Evolutionary conservation across 2,888 invertebrate species (phyloP).

Genomic region (Drosophila kanekoi): DNA sequence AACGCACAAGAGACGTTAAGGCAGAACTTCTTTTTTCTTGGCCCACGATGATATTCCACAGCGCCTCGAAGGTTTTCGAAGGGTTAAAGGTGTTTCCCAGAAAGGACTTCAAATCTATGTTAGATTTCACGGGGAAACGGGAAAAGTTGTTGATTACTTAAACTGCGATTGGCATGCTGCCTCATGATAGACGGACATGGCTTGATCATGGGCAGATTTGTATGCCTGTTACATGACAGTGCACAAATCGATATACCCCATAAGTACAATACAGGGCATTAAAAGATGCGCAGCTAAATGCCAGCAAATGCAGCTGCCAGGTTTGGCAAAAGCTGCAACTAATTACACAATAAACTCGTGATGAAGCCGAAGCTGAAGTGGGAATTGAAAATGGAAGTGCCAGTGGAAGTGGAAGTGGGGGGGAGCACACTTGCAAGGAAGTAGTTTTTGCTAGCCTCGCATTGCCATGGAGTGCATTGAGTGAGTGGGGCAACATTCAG

Average conservation of each 20-base stretch:
- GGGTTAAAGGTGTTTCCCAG: no score
- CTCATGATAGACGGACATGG: no score
- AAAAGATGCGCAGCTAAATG: slow-evolving; percentile 37
- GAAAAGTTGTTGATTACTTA: no score
- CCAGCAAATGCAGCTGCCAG: slow-evolving; percentile 28
- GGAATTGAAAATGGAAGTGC: slow-evolving; percentile 33
- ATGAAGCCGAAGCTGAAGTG: slow-evolving; percentile 22
- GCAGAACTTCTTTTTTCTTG: no score
- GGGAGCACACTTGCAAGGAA: slow-evolving; percentile 29
- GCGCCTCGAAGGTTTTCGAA: no score
- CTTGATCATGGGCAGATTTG: no score
- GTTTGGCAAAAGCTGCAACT: slow-evolving; percentile 29
- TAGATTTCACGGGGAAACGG: no score
- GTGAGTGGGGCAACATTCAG: slow-evolving; percentile 20
- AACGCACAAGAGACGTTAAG: no score
- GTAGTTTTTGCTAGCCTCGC: slow-evolving; percentile 4
- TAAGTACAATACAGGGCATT: not conserved
- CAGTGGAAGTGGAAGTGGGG: slow-evolving; percentile 18
- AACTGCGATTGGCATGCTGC: no score
- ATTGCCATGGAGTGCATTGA: slow-evolving; percentile 5
- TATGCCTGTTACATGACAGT: no score
- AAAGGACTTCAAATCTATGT: no score
- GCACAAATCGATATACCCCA: not conserved
- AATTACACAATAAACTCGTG: slow-evolving; percentile 54
- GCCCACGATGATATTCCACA: no score